phyloP scores from a whole-genome alignment of 2,888 invertebrate species.

The Drosophila acutilabella region DNA sequence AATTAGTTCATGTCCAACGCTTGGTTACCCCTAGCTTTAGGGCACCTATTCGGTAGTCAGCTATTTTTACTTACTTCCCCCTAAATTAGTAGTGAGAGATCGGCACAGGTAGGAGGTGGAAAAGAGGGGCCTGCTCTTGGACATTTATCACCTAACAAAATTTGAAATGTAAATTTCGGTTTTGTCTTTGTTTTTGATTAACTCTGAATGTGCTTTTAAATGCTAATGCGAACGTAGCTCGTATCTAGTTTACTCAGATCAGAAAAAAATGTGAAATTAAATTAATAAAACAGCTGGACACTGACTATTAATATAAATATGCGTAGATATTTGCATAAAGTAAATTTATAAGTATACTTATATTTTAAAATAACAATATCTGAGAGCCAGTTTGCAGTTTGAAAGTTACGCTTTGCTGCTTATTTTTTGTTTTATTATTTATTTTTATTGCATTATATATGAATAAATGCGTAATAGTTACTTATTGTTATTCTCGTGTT shows the following conservation, averaged over 20 bases:
- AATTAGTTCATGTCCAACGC: conserved; percentile 69
- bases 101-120: neutral
- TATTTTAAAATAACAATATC: conserved; percentile 4
- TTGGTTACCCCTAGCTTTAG: conserved; percentile 41
- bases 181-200: conserved; percentile 22
- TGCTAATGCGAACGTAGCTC: conserved; percentile 46
- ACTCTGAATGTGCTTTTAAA: conserved; percentile 36
- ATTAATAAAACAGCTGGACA: conserved; percentile 45
- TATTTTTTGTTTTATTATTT: conserved; percentile 12
- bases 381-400: conserved; percentile 32
- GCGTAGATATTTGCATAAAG: conserved; percentile 39
- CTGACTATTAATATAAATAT: conserved; percentile 54
- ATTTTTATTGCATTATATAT: conserved; percentile 7
- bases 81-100: neutral
- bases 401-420: conserved; percentile 24
- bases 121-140: conserved; percentile 39
- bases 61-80: conserved; percentile 4
- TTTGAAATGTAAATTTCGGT: conserved; percentile 59
- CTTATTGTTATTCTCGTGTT: conserved; percentile 12
- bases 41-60: too few species aligned
- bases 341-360: conserved; percentile 8
- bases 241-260: conserved; percentile 23
- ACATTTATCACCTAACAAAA: conserved; percentile 63
- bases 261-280: conserved; percentile 45
- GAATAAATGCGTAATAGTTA: conserved; percentile 24